Evolutionary conservation across 2,888 invertebrate species (phyloP), one percentile per base, ranked within the genome.

Genomic region (Nasonovia ribisnigri): DNA sequence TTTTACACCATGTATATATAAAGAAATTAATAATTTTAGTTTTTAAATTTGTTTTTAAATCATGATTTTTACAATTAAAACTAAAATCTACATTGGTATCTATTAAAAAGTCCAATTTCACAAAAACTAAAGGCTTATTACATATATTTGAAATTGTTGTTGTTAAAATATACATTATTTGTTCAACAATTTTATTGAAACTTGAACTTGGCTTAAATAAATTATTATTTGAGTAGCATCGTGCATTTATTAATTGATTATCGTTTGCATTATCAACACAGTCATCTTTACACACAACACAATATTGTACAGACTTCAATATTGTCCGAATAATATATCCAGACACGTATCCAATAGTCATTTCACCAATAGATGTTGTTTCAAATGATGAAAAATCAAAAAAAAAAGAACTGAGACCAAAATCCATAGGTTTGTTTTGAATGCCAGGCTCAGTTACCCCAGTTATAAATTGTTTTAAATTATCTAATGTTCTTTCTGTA

Each of bases 1-100:
- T 84, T 84, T 84, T 84, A 84, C 84, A 84, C 84, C 84, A 84
- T 36, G n/a, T 84, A 84, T 36, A 84, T 84, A 84, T n/a, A 84
- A 84, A 84, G 16, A 42, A 84, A 84, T 84, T n/a, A n/a, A 84
- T 84, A 36, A 84, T 36, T 84, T 84, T 84, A 36, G 84, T 84
- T 84, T 84, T 84, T 84, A 84, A 84, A 84, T 36, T 84, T 16
- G 84, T 84, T 84, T 84, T 84, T 84, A 84, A 84, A 84, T 36
- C 84, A 36, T 84, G 84, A 84, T 36, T 84, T 36, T 13, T 10
- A 84, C 84, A 84, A 36, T 4, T 36, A 84, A 84, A 84, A 84
- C 42, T 84, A 43, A 84, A 84, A 43, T 84, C 84, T 43, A 42
- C 20, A 84, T 84, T 84, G 4, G 43, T 84, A 46, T 84, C 84